Evolutionary conservation across 2,113 vertebrate species (phyloP).

Genomic region (Misgurnus mizolepis): DNA sequence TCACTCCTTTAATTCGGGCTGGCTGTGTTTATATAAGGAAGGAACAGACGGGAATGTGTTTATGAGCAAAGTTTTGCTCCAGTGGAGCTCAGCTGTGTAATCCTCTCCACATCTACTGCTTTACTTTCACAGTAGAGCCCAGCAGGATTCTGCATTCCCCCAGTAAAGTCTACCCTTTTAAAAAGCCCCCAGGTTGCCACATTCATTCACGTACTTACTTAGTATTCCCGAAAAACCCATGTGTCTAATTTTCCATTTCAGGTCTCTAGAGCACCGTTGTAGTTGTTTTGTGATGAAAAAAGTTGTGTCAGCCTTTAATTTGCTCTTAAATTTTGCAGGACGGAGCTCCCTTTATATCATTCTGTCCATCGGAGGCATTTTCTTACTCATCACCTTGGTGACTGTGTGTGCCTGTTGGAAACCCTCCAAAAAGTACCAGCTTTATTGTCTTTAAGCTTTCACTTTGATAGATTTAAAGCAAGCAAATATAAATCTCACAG

Average conservation of each 20-base stretch:
- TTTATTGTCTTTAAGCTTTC: slow-evolving; percentile 16
- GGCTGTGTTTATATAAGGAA: slow-evolving; percentile 16
- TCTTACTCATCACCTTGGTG: slow-evolving; percentile 97
- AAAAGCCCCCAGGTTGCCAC: neutral
- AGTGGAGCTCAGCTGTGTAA: slow-evolving; percentile 58
- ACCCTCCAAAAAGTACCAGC: slow-evolving; percentile 89
- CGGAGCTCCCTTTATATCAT: slow-evolving; percentile 99
- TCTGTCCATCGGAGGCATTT: slow-evolving; percentile 95
- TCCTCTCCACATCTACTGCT: slow-evolving; percentile 60
- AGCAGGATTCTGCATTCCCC: slow-evolving; percentile 36
- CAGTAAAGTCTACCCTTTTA: slow-evolving; percentile 37
- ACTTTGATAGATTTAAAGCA: slow-evolving; percentile 4
- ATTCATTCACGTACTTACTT: slow-evolving; percentile 24
- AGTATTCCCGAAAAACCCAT: slow-evolving; percentile 37
- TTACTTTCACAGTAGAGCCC: slow-evolving; percentile 40
- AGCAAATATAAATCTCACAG: neutral
- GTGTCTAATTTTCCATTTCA: slow-evolving; percentile 8
- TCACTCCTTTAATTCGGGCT: neutral
- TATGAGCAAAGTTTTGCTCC: slow-evolving; percentile 52
- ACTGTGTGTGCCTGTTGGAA: slow-evolving; percentile 99
- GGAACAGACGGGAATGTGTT: slow-evolving; percentile 45
- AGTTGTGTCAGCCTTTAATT: slow-evolving; percentile 18
- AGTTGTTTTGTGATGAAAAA: neutral
- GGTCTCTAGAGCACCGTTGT: slow-evolving; percentile 1
- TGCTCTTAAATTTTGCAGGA: slow-evolving; percentile 69